These are phyloP conservation scores for Nipponia nippon DNA, from an alignment of 2,113 vertebrate species.

Conservation along the genomic window DNA sequence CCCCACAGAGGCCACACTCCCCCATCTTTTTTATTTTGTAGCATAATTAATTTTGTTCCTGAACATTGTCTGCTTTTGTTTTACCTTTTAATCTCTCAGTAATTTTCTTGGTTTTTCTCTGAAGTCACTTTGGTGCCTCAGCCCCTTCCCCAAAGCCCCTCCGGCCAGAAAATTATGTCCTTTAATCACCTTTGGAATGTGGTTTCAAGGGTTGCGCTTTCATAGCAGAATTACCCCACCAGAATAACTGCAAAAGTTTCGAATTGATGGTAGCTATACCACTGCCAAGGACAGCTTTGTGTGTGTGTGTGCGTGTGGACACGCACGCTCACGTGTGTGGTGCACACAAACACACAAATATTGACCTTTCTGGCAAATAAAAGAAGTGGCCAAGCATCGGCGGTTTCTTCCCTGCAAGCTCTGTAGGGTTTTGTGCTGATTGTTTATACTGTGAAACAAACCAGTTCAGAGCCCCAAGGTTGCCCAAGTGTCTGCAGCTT, in stretches of 20 bases:
- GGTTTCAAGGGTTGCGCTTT: neutral
- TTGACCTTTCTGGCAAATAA: neutral
- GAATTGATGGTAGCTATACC: neutral
- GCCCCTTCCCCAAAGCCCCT: neutral
- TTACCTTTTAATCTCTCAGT: neutral
- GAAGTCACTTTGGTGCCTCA: neutral
- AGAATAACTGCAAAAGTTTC: neutral
- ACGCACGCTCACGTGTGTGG: accelerated
- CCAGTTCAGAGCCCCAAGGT: neutral
- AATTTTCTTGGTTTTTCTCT: neutral
- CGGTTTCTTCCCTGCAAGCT: neutral
- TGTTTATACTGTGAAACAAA: neutral
- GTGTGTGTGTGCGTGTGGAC: neutral
- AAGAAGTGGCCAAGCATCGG: neutral
- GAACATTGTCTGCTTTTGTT: neutral
- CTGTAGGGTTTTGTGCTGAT: neutral
- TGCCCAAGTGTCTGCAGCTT: neutral
- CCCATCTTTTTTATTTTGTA: neutral
- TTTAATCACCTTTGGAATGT: neutral
- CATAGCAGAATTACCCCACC: neutral
- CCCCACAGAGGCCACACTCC: neutral
- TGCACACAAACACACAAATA: neutral
- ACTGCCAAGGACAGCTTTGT: neutral
- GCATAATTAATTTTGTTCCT: neutral
- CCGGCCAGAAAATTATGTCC: neutral